Conservation (phyloP, 2,888 invertebrate species). For the Plusia festucae region DNA sequence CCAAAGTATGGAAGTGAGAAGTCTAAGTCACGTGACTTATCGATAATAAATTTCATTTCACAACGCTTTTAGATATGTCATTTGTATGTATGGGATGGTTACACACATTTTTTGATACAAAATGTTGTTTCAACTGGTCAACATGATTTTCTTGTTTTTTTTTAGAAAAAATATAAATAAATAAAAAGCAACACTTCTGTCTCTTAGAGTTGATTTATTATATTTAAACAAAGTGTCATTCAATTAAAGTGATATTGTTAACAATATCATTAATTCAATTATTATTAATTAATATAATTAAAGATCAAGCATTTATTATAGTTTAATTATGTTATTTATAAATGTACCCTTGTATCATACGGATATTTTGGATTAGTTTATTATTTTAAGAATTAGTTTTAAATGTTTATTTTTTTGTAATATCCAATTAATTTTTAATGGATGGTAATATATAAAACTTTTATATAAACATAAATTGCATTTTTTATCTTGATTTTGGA, state of each 20-base stretch:
- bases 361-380: constrained; percentile 38
- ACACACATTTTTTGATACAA: no score
- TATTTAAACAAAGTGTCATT: constrained; percentile 28
- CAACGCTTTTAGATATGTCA: no score
- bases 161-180: no score
- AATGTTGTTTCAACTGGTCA: no score
- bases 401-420: constrained; percentile 31
- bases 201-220: neutral
- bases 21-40: no score
- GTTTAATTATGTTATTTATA: constrained; percentile 56
- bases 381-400: constrained; percentile 40
- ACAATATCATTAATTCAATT: constrained; percentile 20
- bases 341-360: constrained; percentile 59
- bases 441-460: constrained; percentile 29
- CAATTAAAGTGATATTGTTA: constrained; percentile 25
- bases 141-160: no score
- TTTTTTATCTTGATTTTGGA: constrained; percentile 9
- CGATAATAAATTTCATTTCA: no score
- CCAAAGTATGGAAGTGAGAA: no score
- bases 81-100: no score
- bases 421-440: constrained; percentile 25
- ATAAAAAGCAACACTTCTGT: constrained; percentile 13
- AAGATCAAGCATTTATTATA: constrained; percentile 62
- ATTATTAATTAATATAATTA: constrained; percentile 34
- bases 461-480: constrained; percentile 15